phyloP scores from a whole-genome alignment of 92 coral and sea anemone species.

The Anthopleura xanthogrammica region DNA sequence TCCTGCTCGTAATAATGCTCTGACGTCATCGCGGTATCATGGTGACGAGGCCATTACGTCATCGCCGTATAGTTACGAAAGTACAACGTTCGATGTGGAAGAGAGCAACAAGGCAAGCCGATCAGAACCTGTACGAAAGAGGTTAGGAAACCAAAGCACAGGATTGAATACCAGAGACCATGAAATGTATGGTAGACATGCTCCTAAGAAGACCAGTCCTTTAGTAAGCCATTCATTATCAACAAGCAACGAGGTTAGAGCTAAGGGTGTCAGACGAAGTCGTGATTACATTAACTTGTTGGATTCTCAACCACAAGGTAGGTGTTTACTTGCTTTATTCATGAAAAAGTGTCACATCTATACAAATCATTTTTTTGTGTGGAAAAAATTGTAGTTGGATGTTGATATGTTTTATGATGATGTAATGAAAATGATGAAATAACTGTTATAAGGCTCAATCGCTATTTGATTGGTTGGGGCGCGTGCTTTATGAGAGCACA shows the following conservation, averaged over 20 bases:
- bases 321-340: neutral
- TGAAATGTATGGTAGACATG: conserved; percentile 20
- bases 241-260: conserved; percentile 1
- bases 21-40: neutral
- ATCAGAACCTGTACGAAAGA: neutral
- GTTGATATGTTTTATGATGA: no score
- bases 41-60: neutral
- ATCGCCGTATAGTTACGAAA: neutral
- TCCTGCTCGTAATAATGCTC: neutral
- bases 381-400: no score
- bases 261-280: neutral
- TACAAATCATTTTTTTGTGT: no score
- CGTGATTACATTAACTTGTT: conserved; percentile 13
- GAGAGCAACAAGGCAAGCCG: neutral
- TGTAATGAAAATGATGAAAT: no score
- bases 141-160: neutral
- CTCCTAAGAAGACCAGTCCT: conserved; percentile 26
- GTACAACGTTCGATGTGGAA: neutral
- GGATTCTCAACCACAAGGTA: neutral
- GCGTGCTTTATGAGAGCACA: no score
- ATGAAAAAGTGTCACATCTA: no score
- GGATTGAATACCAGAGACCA: neutral
- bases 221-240: conserved; percentile 14
- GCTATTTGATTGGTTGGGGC: no score
- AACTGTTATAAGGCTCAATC: no score